Conservation (phyloP, 2,797 vertebrate genomes). For the Ataeniobius toweri region DNA sequence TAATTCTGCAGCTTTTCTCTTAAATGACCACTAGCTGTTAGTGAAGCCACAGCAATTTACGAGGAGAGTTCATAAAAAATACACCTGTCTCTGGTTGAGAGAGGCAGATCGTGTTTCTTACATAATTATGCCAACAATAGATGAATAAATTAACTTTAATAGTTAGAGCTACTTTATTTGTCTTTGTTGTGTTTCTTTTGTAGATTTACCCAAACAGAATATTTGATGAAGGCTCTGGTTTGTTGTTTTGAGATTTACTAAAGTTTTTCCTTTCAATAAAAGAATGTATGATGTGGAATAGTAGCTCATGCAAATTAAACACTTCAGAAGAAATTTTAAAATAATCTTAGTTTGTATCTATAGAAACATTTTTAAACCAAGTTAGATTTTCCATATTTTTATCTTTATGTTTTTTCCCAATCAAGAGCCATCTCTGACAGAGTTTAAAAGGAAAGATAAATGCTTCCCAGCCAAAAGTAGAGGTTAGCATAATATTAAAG, state of each 20-base stretch:
- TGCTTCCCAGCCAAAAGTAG: constrained; percentile 22
- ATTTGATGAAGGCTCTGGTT: neutral
- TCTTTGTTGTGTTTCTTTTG: neutral
- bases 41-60: constrained; percentile 86
- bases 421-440: constrained; percentile 15
- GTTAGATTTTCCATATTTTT: constrained; percentile 42
- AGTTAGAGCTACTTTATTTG: neutral
- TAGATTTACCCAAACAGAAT: constrained; percentile 5
- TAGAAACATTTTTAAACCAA: constrained; percentile 22
- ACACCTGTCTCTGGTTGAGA: constrained; percentile 53
- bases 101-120: neutral
- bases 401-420: constrained; percentile 31
- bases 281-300: constrained; percentile 7
- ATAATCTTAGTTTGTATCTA: constrained; percentile 6
- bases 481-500: constrained; percentile 78
- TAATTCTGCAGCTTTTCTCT: constrained; percentile 83
- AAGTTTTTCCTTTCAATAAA: constrained; percentile 35
- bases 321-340: constrained; percentile 33
- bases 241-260: constrained; percentile 1
- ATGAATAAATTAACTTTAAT: neutral
- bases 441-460: constrained; percentile 49
- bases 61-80: constrained; percentile 86
- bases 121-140: neutral
- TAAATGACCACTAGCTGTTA: constrained; percentile 67
- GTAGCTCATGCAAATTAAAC: constrained; percentile 35